Percentiles rank a stretch among this genome's conserved stretches.
Conservation (phyloP, 92 coral and sea anemone genomes). For the Epizoanthus fatuus region DNA sequence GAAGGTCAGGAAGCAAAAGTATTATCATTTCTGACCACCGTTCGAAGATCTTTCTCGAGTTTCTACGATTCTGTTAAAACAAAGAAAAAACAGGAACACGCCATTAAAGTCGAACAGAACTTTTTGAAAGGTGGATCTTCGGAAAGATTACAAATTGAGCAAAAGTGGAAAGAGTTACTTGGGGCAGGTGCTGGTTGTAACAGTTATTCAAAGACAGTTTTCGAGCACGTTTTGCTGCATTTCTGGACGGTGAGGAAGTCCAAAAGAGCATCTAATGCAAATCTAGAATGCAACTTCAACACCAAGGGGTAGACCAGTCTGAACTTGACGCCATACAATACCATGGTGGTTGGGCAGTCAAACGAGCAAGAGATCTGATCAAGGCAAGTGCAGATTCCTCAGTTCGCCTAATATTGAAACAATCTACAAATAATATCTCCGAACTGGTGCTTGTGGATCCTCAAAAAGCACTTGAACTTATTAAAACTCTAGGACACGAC, state of each 20-base stretch:
- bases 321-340: conserved; percentile 20
- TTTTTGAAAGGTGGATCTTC: no score
- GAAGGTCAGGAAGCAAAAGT: conserved; percentile 1
- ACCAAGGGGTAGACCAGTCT: neutral
- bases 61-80: no score
- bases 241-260: conserved; percentile 30
- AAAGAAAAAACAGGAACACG: no score
- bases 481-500: conserved; percentile 11
- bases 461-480: conserved; percentile 27
- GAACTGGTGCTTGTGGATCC: conserved; percentile 2
- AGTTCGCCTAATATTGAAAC: neutral
- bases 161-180: no score
- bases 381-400: no score
- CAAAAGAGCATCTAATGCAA: no score
- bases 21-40: neutral
- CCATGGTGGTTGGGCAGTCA: conserved; percentile 68
- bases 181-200: no score
- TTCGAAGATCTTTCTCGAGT: neutral
- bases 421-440: conserved; percentile 4
- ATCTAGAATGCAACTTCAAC: no score
- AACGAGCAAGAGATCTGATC: conserved; percentile 51
- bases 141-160: no score
- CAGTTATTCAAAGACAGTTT: neutral
- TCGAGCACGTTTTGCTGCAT: conserved; percentile 46
- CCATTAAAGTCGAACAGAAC: no score